Evolutionary conservation across 2,797 vertebrate species (phyloP), one percentile per base, ranked within the genome.

Genomic region (Sebastes steindachneri): DNA sequence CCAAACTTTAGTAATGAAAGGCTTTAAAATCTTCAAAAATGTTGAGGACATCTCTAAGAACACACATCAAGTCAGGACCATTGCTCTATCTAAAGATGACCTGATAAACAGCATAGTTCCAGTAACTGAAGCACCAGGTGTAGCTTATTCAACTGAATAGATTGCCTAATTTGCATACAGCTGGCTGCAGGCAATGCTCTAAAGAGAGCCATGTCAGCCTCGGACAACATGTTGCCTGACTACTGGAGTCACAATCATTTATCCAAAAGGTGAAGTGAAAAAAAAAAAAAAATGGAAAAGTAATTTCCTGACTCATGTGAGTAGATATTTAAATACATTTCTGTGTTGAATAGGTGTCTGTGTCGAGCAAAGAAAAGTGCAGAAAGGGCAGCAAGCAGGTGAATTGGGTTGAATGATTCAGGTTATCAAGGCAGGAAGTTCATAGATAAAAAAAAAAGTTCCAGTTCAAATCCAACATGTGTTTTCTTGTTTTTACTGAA

Each of bases 91-190:
- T 10, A 2, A 73, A 41, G 51, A 45, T 4, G 9, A 68, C 28
- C 28, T 64, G 10, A 55, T 29, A 67, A 37, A 48, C 35, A 48
- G 51, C 48, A 51, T 4, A 58, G 58, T 74, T 63, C 78, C 54
- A 64, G 62, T 28, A 64, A 69, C 76, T 68, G 65, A 78, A 62
- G 60, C 80, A 37, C 60, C 84, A 88, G 87, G 88, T 85, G 84
- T 2, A 21, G 58, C 21, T 12, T 4, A 15, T 69, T 31, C 54
- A 74, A 23, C 48, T 80, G 76, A 75, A 62, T 17, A 82, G n/a
- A 53, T 19, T 11, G 19, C 62, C 83, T 87, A 35, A 92, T 93
- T 94, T 94, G 91, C 93, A 92, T 92, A 91, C 90, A 94, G 89
- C 76, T 92, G 92, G 72, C 68, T 41, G 21, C 73, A 87, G 87